These are phyloP conservation scores for Aphaenogaster floridana DNA, from an alignment of 1,140 invertebrate species.

Conservation along the genomic window DNA sequence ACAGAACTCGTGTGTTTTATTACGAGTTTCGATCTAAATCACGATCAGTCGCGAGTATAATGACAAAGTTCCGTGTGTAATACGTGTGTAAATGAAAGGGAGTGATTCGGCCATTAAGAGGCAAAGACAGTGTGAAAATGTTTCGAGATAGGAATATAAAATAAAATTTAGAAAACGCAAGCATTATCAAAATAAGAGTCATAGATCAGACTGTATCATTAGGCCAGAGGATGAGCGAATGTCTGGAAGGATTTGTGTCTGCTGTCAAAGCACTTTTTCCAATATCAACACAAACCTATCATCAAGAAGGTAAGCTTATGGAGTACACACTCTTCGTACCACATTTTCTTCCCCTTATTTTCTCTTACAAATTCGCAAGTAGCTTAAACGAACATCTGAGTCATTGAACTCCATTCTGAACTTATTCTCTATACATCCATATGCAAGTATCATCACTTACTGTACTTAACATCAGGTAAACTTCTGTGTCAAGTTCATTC, in stretches of 20 bases:
- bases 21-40: slow-evolving; percentile 14
- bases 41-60: slow-evolving; percentile 24
- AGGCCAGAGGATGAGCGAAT: slow-evolving; percentile 87
- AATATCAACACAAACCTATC: slow-evolving; percentile 86
- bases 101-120: slow-evolving; percentile 44
- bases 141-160: slow-evolving; percentile 69
- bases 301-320: slow-evolving; percentile 86
- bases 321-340: slow-evolving; percentile 82
- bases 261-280: slow-evolving; percentile 87
- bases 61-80: slow-evolving; percentile 60
- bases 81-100: slow-evolving; percentile 63
- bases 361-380: slow-evolving; percentile 72
- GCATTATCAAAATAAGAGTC: slow-evolving; percentile 84
- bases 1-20: background rate
- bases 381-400: slow-evolving; percentile 67
- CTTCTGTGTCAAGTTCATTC: slow-evolving; percentile 69
- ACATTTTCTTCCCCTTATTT: slow-evolving; percentile 79
- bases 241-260: slow-evolving; percentile 87
- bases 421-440: slow-evolving; percentile 64
- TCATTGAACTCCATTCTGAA: slow-evolving; percentile 68
- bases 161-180: slow-evolving; percentile 79
- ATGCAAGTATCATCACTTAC: slow-evolving; percentile 61
- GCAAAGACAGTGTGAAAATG: slow-evolving; percentile 42
- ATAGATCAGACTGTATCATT: slow-evolving; percentile 86
- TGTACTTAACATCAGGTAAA: slow-evolving; percentile 57